These are phyloP conservation scores for Pseudomyrmex cubaensis DNA, from an alignment of 1,140 invertebrate species.

Conservation along the genomic window DNA sequence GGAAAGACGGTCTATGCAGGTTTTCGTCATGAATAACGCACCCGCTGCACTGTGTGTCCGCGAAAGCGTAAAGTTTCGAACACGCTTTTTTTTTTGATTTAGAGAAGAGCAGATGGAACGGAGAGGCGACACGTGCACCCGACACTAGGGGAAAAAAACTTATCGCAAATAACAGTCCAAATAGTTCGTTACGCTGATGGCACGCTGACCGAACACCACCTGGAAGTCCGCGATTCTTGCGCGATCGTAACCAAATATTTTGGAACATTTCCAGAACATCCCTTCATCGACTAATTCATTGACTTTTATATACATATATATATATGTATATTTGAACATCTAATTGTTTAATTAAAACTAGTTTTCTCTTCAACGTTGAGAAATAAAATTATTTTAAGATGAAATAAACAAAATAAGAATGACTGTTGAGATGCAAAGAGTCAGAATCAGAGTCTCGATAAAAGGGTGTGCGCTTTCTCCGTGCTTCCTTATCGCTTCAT, in stretches of 20 bases:
- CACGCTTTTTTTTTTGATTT: conserved; percentile 49
- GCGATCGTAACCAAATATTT: conserved; percentile 5
- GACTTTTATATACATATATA: neutral
- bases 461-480: conserved; percentile 15
- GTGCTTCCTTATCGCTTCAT: conserved; percentile 23
- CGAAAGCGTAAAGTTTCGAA: conserved; percentile 56
- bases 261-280: conserved; percentile 12
- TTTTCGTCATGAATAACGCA: conserved; percentile 74
- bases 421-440: neutral
- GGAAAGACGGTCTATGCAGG: conserved; percentile 67
- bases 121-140: conserved; percentile 48
- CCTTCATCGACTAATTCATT: neutral
- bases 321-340: neutral
- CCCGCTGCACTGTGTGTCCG: conserved; percentile 54
- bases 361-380: too few species aligned
- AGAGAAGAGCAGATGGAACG: conserved; percentile 53
- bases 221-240: conserved; percentile 39
- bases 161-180: conserved; percentile 55
- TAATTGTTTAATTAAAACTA: neutral
- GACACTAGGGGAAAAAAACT: conserved; percentile 48
- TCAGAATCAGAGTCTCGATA: neutral
- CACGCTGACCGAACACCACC: conserved; percentile 42
- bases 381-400: too few species aligned
- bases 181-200: conserved; percentile 56
- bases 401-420: too few species aligned